Evolutionary conservation across 2,797 vertebrate genomes (phyloP), one percentile per base, ranked within the genome.

Genomic region (Chlorospingus flavigularis): DNA sequence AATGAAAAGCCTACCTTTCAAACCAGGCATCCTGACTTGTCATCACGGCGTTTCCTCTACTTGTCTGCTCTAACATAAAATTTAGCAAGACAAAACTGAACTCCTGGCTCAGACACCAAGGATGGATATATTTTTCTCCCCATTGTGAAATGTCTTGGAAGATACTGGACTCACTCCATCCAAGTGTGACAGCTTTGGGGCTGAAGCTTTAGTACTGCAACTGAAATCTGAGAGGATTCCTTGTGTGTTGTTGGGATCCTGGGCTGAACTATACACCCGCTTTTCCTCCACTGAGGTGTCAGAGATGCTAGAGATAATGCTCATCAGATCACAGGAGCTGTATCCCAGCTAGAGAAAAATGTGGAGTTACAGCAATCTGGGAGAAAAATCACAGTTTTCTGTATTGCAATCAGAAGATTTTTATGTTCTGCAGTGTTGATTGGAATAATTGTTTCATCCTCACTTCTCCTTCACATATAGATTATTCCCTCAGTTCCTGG

Each of bases 41-140:
- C 53, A 71, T 37, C 33, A 24, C 0, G 0, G 42, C 2, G 1
- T 47, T 83, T 20, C 14, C 9, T 55, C 40, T 57, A 7, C 25
- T 74, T 68, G 11, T 40, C n/a, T 74, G 13, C 10, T 71, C 14
- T 62, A 48, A 67, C 1, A 1, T 17, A 78, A 92, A 80, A 81
- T 68, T 70, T 67, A 86, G 39, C 37, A 57, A 51, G 30, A 86
- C 4, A 76, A 90, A 86, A 48, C 18, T 17, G 20, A 84, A 23
- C 30, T 93, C 23, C n/a, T 33, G 31, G 7, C 28, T 81, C 76
- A 80, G 35, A 25, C 58, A 48, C 20, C 7, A 13, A 72, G 35
- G 5, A 47, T 37, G 33, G 33, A 48, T 53, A 12, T 42, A 7
- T 55, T 80, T 75, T 75, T 74, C 40, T 6, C 6, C 5, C 7